Evolutionary conservation across 2,888 invertebrate genomes (phyloP), one percentile per base, ranked within the genome.

Genomic region (Conops quadrifasciatus): DNA sequence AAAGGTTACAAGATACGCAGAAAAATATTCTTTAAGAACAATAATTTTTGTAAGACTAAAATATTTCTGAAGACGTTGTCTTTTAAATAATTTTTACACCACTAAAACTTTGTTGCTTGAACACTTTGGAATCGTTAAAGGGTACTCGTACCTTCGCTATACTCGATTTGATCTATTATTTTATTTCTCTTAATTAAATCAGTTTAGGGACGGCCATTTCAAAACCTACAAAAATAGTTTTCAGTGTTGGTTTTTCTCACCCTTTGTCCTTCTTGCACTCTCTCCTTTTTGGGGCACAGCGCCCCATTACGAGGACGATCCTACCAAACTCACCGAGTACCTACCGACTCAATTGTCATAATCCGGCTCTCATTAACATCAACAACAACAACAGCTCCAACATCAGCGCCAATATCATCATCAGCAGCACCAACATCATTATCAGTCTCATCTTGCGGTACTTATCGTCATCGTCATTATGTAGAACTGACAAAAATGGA

Each of bases 281-380:
- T 36, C 4, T 19, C 9, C 7, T 21, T 13, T 1, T 11, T 15
- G 1, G 11, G 53, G 19, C 24, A n/a, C n/a, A n/a, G n/a, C 53
- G 24, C 21, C 21, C 56, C 56, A 21, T 1, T 5, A 19, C 21
- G 11, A 56, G 21, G 5, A n/a, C 2, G 13, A 19, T 19, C 19
- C 58, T 58, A 9, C 16, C 58, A 36, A 36, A 58, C 53, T 15
- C 19, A 13, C 24, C 26, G 53, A 53, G 53, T 53, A 53, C 7
- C 45, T 43, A 19, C 58, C 36, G 36, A 16, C 19, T 51, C 68
- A 60, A 62, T 68, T 68, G 68, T 68, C 62, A 51, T 62, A 68
- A 68, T 60, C 51, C 51, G 16, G 51, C 60, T 51, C 68, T 67
- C 70, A 71, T 63, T 68, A 68, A 65, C 71, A 73, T 59, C 71